These are phyloP conservation scores for Chaitophorus viminalis DNA, from an alignment of 2,888 invertebrate genomes.

Conservation along the genomic window DNA sequence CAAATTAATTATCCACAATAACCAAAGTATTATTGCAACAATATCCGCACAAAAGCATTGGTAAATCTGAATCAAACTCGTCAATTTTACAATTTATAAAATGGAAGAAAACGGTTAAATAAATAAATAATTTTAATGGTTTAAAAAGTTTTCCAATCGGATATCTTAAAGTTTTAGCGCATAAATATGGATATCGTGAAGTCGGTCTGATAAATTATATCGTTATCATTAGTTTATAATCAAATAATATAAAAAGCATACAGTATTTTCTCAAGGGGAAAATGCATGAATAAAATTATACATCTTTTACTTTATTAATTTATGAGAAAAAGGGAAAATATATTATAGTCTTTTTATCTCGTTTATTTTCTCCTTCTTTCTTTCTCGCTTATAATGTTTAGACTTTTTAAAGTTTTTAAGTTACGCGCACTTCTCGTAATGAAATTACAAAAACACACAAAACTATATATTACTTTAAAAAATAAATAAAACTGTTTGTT, in stretches of 20 bases:
- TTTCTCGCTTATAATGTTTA: conserved; percentile 12
- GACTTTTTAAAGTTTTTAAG: conserved; percentile 41
- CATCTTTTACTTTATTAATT: conserved; percentile 53
- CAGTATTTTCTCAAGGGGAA: conserved; percentile 49
- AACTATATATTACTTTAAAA: conserved; percentile 25
- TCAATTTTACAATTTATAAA: background rate
- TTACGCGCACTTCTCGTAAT: conserved; percentile 42
- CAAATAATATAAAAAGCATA: conserved; percentile 51
- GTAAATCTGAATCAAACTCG: background rate
- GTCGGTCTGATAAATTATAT: conserved; percentile 40
- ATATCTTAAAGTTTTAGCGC: conserved; percentile 30
- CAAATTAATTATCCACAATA: too few species aligned
- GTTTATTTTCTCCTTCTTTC: background rate
- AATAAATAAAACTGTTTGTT: conserved; percentile 43
- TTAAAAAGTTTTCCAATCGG: conserved; percentile 30
- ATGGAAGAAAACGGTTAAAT: background rate
- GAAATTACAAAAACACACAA: conserved; percentile 41
- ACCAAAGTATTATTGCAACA: too few species aligned
- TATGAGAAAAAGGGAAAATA: conserved; percentile 30
- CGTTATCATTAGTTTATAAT: conserved; percentile 50
- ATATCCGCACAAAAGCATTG: too few species aligned
- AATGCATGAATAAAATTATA: conserved; percentile 51
- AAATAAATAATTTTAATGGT: conserved; percentile 15
- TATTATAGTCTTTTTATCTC: conserved; percentile 39
- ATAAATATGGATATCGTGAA: conserved; percentile 28